Conservation (phyloP, 2,888 invertebrate species). For the Cheilosia soror region DNA sequence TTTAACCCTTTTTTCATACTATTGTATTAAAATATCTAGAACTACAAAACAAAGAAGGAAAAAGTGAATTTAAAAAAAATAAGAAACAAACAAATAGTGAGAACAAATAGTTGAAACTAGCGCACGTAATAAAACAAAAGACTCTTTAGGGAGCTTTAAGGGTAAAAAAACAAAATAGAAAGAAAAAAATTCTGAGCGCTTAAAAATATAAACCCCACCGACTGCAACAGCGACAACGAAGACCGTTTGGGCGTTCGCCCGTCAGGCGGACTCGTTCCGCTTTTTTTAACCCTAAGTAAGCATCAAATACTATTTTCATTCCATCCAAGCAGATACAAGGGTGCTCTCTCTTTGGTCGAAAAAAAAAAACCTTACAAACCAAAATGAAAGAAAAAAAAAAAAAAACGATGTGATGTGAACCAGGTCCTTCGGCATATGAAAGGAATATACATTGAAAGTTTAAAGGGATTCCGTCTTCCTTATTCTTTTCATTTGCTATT, state of each 20-base stretch:
- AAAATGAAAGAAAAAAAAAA: conserved; percentile 11
- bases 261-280: conserved; percentile 20
- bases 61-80: conserved; percentile 8
- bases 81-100: conserved; percentile 14
- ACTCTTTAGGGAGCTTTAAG: conserved; percentile 53
- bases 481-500: conserved; percentile 31
- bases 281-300: conserved; percentile 45
- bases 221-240: background rate
- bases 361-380: conserved; percentile 3
- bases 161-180: conserved; percentile 32
- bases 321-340: conserved; percentile 66
- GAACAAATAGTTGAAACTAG: conserved; percentile 64
- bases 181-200: conserved; percentile 38
- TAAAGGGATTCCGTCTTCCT: conserved; percentile 34
- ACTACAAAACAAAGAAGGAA: conserved; percentile 46
- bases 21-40: conserved; percentile 59
- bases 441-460: conserved; percentile 55
- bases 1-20: conserved; percentile 35
- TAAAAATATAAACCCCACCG: conserved; percentile 34
- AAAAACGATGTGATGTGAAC: conserved; percentile 32
- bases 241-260: conserved; percentile 1
- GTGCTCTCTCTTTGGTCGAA: conserved; percentile 40
- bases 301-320: conserved; percentile 64
- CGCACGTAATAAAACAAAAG: conserved; percentile 68
- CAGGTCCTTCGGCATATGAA: conserved; percentile 48